phyloP scores from a whole-genome alignment of 92 coral and sea anemone species.

The Desmophyllum pertusum region DNA sequence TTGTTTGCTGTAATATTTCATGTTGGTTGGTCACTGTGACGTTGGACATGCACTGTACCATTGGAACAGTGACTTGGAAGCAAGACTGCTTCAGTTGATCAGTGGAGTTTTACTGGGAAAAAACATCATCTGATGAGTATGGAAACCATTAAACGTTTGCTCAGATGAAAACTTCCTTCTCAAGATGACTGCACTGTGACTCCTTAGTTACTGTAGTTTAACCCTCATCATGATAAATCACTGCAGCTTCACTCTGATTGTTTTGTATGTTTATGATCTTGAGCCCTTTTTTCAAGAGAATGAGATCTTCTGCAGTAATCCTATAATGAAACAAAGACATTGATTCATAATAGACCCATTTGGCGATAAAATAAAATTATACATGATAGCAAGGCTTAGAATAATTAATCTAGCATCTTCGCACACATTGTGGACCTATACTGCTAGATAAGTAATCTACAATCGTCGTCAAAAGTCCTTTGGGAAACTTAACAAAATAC shows the following conservation, averaged over 20 bases:
- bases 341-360: not conserved
- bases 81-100: not conserved
- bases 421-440: too few species aligned
- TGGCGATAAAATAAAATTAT: too few species aligned
- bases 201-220: not conserved
- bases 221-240: not conserved
- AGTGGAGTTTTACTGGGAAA: not conserved
- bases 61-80: not conserved
- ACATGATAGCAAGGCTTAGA: too few species aligned
- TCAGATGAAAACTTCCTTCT: not conserved
- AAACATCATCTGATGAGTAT: not conserved
- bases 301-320: constrained; percentile 38
- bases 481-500: too few species aligned
- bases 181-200: not conserved
- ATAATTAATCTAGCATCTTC: too few species aligned
- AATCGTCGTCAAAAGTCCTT: too few species aligned
- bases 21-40: not conserved
- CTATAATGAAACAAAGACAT: constrained; percentile 3
- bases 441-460: too few species aligned
- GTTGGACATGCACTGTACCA: not conserved
- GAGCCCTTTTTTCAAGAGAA: not conserved
- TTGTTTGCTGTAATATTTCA: too few species aligned
- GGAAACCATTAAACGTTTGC: not conserved
- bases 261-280: not conserved
- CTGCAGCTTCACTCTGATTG: not conserved